A percentile compares a stretch with the other conserved stretches of the same genome.
Conservation (phyloP, 2,797 vertebrate genomes). For the Sebastes cheni region DNA sequence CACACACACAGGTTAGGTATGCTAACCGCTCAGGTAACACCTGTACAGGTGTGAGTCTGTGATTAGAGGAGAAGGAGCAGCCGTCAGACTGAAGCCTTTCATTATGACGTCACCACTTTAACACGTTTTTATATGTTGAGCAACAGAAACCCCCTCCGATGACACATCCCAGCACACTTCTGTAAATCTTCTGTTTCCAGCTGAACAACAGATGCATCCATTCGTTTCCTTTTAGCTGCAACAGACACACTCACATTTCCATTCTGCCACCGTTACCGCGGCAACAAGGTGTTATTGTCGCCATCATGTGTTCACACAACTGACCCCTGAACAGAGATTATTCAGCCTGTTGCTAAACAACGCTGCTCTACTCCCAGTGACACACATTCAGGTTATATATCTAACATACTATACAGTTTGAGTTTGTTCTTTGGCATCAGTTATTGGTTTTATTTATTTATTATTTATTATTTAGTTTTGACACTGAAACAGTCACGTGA, state of each 20-base stretch:
- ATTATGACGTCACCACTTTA: conserved; percentile 45
- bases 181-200: neutral
- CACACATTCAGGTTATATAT: too few relatives aligned
- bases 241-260: conserved; percentile 19
- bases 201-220: neutral
- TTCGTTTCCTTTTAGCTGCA: conserved; percentile 28
- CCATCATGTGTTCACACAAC: neutral
- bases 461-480: too few relatives aligned
- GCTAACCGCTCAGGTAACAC: conserved; percentile 40
- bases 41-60: conserved; percentile 18
- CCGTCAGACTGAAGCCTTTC: conserved; percentile 16
- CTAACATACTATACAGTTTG: too few relatives aligned
- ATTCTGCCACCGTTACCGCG: conserved; percentile 20
- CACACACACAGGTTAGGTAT: conserved; percentile 28
- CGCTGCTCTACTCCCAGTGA: too few relatives aligned
- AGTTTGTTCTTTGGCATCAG: too few relatives aligned
- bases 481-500: too few relatives aligned
- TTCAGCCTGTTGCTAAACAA: neutral
- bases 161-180: conserved; percentile 25
- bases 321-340: conserved; percentile 9
- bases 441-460: too few relatives aligned
- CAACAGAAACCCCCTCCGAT: neutral
- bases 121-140: conserved; percentile 22
- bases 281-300: conserved; percentile 15
- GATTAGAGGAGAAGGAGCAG: conserved; percentile 34